phyloP scores from a whole-genome alignment of 2,888 invertebrate genomes.

The Eupeodes latifasciatus region DNA sequence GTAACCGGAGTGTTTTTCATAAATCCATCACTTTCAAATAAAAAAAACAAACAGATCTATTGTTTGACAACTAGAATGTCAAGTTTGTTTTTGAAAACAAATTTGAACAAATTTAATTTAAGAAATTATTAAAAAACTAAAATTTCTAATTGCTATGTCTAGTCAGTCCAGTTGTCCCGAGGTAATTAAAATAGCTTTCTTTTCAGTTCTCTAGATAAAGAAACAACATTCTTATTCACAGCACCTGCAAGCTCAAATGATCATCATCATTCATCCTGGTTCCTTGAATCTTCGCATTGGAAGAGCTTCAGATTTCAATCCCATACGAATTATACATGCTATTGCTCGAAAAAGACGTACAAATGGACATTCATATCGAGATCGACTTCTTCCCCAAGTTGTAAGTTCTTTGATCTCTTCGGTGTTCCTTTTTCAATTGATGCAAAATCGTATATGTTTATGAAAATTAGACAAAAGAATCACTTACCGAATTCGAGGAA shows the following conservation, averaged over 20 bases:
- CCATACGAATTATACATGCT: conserved; percentile 91
- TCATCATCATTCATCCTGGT: conserved; percentile 97
- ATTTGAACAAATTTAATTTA: background rate
- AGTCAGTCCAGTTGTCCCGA: conserved; percentile 72
- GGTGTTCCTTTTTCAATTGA: background rate
- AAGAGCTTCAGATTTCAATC: conserved; percentile 94
- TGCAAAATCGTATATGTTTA: background rate
- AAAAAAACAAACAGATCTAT: background rate
- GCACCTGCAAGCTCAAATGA: conserved; percentile 91
- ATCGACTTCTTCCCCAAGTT: conserved; percentile 87
- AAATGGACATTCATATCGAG: conserved; percentile 86
- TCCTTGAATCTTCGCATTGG: conserved; percentile 95
- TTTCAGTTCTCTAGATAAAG: background rate
- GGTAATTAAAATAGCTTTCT: conserved; percentile 13
- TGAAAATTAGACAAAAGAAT: conserved; percentile 86
- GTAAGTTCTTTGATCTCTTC: conserved; percentile 78
- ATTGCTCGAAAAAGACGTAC: conserved; percentile 81
- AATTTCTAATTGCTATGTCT: conserved; percentile 41
- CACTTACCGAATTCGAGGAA: conserved; percentile 92
- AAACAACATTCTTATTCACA: conserved; percentile 81
- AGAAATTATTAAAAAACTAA: background rate
- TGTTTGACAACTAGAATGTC: background rate
- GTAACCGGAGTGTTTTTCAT: no score
- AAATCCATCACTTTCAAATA: no score
- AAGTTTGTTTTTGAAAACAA: conserved; percentile 8